Conservation (phyloP, 2,113 vertebrate species). For the Zingel zingel region DNA sequence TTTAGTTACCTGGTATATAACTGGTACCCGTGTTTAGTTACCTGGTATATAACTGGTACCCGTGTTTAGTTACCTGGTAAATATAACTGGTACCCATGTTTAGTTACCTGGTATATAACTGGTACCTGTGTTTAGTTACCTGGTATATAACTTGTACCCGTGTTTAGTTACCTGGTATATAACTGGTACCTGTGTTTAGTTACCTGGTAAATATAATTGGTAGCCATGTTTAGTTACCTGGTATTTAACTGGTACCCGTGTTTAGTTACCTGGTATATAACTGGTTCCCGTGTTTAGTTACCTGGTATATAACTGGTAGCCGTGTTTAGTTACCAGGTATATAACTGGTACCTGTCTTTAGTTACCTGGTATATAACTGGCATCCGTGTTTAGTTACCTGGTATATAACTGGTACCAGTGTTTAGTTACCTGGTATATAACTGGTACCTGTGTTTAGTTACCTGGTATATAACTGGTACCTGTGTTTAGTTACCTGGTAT, state of each 20-base stretch:
- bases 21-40: background rate
- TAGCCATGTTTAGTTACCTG: constrained; percentile 83
- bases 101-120: constrained; percentile 37
- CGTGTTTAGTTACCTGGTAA: background rate
- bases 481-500: constrained; percentile 72
- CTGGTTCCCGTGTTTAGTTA: background rate
- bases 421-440: constrained; percentile 69
- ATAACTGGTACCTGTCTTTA: constrained; percentile 61
- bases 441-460: constrained; percentile 75
- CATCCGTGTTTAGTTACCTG: constrained; percentile 83
- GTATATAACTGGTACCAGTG: constrained; percentile 75
- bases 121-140: constrained; percentile 70
- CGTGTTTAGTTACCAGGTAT: no score
- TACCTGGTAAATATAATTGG: constrained; percentile 65
- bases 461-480: constrained; percentile 89
- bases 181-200: constrained; percentile 84
- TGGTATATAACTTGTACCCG: constrained; percentile 89
- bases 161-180: constrained; percentile 64
- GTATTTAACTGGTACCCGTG: background rate
- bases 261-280: constrained; percentile 65
- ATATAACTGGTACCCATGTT: constrained; percentile 80
- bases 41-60: constrained; percentile 62
- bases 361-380: constrained; percentile 62
- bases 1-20: constrained; percentile 66
- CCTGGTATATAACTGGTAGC: background rate